Base-by-base conservation (phyloP, 2,113 vertebrate genomes). In the Macrotis lagotis region DNA sequence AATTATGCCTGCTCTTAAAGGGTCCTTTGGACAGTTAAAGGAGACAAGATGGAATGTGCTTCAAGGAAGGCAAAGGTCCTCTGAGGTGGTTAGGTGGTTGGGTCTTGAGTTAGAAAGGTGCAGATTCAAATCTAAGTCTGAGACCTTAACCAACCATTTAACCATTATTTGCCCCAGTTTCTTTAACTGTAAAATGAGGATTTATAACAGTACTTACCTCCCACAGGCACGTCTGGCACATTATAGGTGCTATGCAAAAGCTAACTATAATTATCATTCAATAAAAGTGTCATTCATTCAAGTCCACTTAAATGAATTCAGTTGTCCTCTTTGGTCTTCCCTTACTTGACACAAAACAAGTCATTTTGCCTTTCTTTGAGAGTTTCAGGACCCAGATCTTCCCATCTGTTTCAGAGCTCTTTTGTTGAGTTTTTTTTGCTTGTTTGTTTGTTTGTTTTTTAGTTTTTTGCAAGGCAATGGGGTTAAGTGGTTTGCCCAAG, bases 1-100 rank as follows among this genome's bases (percentile, higher is more conserved):
- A 90, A 48, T 26, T 14, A 48, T 90, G 25, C 14, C 91, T 28
- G 19, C 7, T 0, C 59, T 66, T 0, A 8, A 31, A 44, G 8
- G 22, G 50, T 3, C 0, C 12, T 25, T 7, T 1, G 1, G 8
- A 44, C 44, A 24, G 5, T 90, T 1, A 24, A 26, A 0, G 2
- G 2, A 50, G 25, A 28, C 19, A 59, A 24, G 11, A 48, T 0
- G 0, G 25, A n/a, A 26, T 3, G 2, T 28, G 8, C 50, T 48
- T 47, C 0, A 4, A 55, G 44, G 28, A 48, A 83, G 0, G 8
- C 59, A 37, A 12, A 16, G 59, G 14, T 37, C 59, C 31, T 59
- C 14, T 25, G 2, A 37, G 31, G 59, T 12, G 37, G 3, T 66
- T 66, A 66, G 31, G 31, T n/a, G 3, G 59, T 4, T 66, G 31